These are phyloP conservation scores for Babylonia areolata DNA, from an alignment of 1,140 invertebrate genomes.

Conservation along the genomic window DNA sequence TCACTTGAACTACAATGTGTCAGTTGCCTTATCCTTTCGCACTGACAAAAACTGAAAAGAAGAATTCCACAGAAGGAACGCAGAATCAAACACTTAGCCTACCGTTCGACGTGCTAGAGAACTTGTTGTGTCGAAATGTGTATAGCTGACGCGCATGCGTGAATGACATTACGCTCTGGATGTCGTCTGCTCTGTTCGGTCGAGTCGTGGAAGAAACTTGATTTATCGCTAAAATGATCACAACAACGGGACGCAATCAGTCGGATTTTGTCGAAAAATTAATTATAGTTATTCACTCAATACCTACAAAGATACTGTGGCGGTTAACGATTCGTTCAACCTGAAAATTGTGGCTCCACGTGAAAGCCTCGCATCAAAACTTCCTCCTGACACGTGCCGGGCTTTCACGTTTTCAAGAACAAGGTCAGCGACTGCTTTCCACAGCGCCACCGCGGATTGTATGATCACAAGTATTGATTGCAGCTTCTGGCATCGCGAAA, in stretches of 20 bases:
- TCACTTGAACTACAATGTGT: neutral
- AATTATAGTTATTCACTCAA: neutral
- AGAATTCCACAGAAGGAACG: neutral
- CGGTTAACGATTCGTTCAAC: neutral
- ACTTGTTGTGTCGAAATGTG: too few species aligned
- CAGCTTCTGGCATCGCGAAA: neutral
- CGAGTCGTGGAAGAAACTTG: neutral
- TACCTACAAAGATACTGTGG: neutral
- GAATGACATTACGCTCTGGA: neutral
- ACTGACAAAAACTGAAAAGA: too few species aligned
- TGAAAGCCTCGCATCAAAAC: neutral
- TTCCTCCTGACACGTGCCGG: neutral
- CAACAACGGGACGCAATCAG: too few species aligned
- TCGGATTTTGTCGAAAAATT: too few species aligned
- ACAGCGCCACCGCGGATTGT: neutral
- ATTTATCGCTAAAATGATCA: neutral
- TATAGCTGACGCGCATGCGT: neutral
- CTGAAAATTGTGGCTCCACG: neutral
- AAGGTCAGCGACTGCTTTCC: neutral
- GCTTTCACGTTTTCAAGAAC: conserved; percentile 36
- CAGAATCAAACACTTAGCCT: neutral
- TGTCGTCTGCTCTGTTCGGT: neutral
- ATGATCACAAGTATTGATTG: neutral
- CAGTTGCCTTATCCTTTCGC: too few species aligned
- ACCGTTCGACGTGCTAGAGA: neutral